These are phyloP conservation scores for Paracanthobrama guichenoti DNA, from an alignment of 2,113 vertebrate genomes.

Conservation along the genomic window DNA sequence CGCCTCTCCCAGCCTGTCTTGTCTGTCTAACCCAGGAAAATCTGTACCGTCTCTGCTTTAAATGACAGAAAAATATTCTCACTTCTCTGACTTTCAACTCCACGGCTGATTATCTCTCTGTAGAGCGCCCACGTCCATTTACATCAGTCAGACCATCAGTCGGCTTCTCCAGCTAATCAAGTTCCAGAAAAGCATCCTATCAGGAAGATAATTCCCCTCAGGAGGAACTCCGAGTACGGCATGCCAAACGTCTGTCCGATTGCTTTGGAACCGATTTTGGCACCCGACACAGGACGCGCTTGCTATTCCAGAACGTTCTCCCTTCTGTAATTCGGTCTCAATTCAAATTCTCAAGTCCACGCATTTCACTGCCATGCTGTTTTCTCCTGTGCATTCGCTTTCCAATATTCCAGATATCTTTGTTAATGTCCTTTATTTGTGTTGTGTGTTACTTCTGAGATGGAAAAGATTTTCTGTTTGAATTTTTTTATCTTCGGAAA, in stretches of 20 bases:
- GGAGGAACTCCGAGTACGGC: neutral
- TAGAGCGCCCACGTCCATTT: slow-evolving; percentile 1
- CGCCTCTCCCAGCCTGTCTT: neutral
- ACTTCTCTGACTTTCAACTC: slow-evolving; percentile 10
- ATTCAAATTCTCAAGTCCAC: neutral
- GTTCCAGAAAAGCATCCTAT: neutral
- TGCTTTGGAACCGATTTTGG: neutral
- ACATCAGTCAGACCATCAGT: slow-evolving; percentile 15
- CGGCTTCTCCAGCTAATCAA: slow-evolving; percentile 32
- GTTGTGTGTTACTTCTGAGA: slow-evolving; percentile 57
- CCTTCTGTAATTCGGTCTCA: neutral
- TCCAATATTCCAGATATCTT: slow-evolving; percentile 34
- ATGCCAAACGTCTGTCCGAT: slow-evolving; percentile 18
- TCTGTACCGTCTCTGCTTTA: neutral
- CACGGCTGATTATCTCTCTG: slow-evolving; percentile 24
- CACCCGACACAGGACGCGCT: neutral
- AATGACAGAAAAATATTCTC: slow-evolving; percentile 7
- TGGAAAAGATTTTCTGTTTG: slow-evolving; percentile 53
- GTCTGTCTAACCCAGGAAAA: slow-evolving; percentile 16
- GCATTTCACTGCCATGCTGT: slow-evolving; percentile 10
- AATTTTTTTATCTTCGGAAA: slow-evolving; percentile 59
- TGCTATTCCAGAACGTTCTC: neutral
- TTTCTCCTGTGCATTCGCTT: neutral
- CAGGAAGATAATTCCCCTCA: slow-evolving; percentile 8
- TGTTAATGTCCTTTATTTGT: slow-evolving; percentile 56